A percentile compares a stretch with the other conserved stretches of the same genome.
phyloP scores from a whole-genome alignment of 2,888 invertebrate genomes.

The Agrilus cyanescens region DNA sequence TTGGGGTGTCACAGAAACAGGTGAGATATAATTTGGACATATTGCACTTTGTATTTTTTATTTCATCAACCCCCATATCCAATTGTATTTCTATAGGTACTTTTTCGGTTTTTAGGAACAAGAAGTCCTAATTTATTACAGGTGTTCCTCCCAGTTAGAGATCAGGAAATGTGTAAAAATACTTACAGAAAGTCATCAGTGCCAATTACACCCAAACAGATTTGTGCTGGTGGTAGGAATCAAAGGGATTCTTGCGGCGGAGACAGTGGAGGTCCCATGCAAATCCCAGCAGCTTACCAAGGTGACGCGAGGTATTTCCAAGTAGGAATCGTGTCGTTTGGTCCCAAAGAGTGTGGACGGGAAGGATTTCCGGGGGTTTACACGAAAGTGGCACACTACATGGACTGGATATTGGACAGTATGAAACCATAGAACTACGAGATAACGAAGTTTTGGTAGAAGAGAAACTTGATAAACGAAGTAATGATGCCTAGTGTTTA shows the following conservation, averaged over 20 bases:
- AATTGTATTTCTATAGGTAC: not conserved
- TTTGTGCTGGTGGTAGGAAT: conserved; percentile 53
- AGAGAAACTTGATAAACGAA: too few species aligned
- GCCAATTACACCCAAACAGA: conserved; percentile 30
- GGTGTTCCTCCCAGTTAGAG: conserved; percentile 23
- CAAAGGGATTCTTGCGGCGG: conserved; percentile 52
- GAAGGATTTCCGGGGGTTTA: conserved; percentile 55
- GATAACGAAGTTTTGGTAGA: too few species aligned
- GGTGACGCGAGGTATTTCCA: conserved; percentile 37
- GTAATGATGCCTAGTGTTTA: too few species aligned
- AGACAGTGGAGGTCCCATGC: conserved; percentile 57
- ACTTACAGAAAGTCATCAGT: conserved; percentile 21
- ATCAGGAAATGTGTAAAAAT: conserved; percentile 25
- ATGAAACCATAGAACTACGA: conserved; percentile 23
- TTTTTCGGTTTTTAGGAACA: conserved; percentile 17
- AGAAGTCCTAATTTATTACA: conserved; percentile 7
- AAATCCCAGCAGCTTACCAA: not conserved
- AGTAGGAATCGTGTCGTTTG: conserved; percentile 40
- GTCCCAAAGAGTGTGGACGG: conserved; percentile 31
- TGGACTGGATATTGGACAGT: conserved; percentile 50
- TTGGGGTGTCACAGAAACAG: conserved; percentile 58
- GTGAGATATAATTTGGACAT: conserved; percentile 29
- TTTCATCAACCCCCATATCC: too few species aligned
- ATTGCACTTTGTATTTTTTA: too few species aligned
- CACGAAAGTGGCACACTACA: conserved; percentile 46